Evolutionary conservation across 2,888 invertebrate species (phyloP).

Genomic region (Pecten maximus): DNA sequence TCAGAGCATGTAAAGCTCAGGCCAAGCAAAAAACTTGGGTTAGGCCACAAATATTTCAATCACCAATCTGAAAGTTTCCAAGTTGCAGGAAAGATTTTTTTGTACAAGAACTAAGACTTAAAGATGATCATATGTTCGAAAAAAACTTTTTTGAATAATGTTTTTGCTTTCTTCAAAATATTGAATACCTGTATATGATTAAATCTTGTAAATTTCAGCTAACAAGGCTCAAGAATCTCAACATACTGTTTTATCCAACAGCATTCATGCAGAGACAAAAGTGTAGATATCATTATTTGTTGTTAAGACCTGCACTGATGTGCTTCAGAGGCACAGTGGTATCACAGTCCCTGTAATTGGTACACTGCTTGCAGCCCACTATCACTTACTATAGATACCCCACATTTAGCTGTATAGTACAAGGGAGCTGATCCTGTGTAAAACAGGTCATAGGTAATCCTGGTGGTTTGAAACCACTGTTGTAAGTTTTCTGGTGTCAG

Average conservation of each 20-base stretch:
- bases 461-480: background rate
- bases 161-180: background rate
- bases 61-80: background rate
- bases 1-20: conserved; percentile 1
- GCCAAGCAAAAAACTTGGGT: background rate
- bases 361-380: background rate
- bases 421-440: background rate
- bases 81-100: background rate
- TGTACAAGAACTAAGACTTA: too few relatives aligned
- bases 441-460: background rate
- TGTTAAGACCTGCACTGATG: background rate
- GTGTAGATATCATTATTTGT: conserved; percentile 13
- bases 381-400: conserved; percentile 13
- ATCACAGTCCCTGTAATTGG: background rate
- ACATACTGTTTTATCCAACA: background rate
- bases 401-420: conserved; percentile 7
- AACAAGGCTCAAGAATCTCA: background rate
- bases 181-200: background rate
- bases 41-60: background rate
- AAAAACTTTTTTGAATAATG: background rate
- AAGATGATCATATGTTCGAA: too few relatives aligned
- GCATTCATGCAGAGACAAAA: conserved; percentile 27
- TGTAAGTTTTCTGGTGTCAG: background rate
- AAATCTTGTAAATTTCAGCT: background rate
- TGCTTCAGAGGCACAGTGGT: background rate